Evolutionary conservation across 2,797 vertebrate genomes (phyloP).

Genomic region (Delichon dasypus): DNA sequence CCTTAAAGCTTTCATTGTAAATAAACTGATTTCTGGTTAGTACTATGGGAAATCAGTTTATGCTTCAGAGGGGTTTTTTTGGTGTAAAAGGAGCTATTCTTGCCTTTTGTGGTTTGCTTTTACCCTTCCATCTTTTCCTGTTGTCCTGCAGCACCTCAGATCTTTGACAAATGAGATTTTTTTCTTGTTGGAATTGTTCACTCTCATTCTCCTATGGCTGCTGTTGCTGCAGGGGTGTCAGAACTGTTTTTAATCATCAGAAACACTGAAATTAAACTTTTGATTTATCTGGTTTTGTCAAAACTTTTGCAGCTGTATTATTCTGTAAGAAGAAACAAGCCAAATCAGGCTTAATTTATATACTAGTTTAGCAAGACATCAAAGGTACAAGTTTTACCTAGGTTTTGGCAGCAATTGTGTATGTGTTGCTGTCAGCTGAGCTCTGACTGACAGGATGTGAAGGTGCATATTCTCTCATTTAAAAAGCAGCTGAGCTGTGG

Average conservation of each 20-base stretch:
- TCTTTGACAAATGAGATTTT: background rate
- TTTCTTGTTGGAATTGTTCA: background rate
- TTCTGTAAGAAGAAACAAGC: background rate
- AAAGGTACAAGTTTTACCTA: background rate
- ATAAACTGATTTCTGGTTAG: background rate
- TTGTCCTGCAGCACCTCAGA: background rate
- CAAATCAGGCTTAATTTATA: background rate
- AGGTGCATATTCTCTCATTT: background rate
- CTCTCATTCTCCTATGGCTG: background rate
- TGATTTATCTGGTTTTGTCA: background rate
- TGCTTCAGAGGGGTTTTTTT: background rate
- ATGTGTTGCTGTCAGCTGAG: background rate
- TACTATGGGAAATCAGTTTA: background rate
- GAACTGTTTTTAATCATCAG: background rate
- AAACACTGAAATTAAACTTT: background rate
- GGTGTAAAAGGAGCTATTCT: background rate
- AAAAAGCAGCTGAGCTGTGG: background rate
- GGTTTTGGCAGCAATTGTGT: rapidly evolving
- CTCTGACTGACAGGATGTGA: background rate
- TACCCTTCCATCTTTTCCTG: background rate
- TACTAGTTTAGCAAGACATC: background rate
- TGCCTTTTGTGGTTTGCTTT: background rate
- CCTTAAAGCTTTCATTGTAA: background rate
- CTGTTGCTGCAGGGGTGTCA: background rate
- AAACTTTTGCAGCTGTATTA: background rate